These are phyloP conservation scores for Drosophila watanabei DNA, from an alignment of 1,140 invertebrate species.

Conservation along the genomic window DNA sequence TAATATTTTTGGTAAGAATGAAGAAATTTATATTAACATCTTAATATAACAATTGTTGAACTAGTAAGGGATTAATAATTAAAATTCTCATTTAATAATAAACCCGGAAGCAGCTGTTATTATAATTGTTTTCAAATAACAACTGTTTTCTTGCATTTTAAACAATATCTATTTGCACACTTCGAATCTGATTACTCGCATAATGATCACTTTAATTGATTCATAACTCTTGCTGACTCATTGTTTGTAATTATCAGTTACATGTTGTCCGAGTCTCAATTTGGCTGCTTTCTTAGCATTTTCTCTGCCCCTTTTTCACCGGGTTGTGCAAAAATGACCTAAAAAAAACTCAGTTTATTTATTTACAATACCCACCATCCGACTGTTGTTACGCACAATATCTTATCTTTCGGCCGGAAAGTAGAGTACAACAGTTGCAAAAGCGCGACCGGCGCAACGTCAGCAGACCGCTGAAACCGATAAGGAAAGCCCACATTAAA, in stretches of 20 bases:
- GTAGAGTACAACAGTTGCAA: conserved; percentile 56
- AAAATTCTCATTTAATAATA: neutral
- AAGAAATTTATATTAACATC: too few relatives aligned
- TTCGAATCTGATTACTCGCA: conserved; percentile 10
- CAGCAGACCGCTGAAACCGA: conserved; percentile 47
- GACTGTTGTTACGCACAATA: conserved; percentile 47
- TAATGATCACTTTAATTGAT: conserved; percentile 25
- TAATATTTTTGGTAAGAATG: too few relatives aligned
- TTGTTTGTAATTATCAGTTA: conserved; percentile 40
- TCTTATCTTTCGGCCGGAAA: conserved; percentile 70
- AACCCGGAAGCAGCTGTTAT: neutral
- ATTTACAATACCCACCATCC: conserved; percentile 58
- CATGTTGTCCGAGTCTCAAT: conserved; percentile 22
- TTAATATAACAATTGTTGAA: too few relatives aligned
- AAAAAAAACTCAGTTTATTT: conserved; percentile 66
- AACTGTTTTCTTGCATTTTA: neutral
- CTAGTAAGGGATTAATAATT: neutral
- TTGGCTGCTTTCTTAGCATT: conserved; percentile 16
- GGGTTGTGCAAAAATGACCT: conserved; percentile 74
- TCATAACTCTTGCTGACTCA: conserved; percentile 39
- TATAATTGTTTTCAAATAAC: neutral
- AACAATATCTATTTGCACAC: conserved; percentile 3
- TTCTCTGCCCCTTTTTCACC: conserved; percentile 15
- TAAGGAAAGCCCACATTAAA: conserved; percentile 15
- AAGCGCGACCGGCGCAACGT: conserved; percentile 47